A percentile compares a stretch with the other conserved stretches of the same genome.
Evolutionary conservation across 1,140 invertebrate genomes (phyloP).

Genomic region (Drosophila lacteicornis): DNA sequence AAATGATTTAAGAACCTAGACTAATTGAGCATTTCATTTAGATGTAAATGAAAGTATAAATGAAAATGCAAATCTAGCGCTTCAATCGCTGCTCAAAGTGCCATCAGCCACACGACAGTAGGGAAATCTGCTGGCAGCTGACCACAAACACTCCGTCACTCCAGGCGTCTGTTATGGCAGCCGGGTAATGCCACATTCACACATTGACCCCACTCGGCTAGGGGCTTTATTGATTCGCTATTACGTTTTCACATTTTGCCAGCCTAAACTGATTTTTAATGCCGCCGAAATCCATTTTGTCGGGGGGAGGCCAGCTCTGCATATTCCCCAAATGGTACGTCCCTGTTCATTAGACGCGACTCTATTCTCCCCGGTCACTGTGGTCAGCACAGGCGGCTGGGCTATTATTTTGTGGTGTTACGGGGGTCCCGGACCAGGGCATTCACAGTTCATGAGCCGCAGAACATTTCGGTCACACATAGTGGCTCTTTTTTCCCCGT

Average conservation of each 20-base stretch:
- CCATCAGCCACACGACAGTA: too few species aligned
- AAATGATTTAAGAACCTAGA: too few species aligned
- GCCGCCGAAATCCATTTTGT: slow-evolving; percentile 60
- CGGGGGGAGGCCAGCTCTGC: slow-evolving; percentile 19
- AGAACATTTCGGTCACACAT: slow-evolving; percentile 20
- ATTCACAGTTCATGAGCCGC: slow-evolving; percentile 38
- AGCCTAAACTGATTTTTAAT: slow-evolving; percentile 70
- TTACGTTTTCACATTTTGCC: slow-evolving; percentile 53
- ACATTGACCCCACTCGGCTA: slow-evolving; percentile 8
- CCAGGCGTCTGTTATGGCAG: slow-evolving; percentile 17
- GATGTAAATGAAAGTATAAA: neutral
- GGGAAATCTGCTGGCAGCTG: too few species aligned
- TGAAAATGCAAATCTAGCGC: neutral
- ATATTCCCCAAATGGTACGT: slow-evolving; percentile 60
- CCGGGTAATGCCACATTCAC: slow-evolving; percentile 43
- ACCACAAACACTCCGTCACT: slow-evolving; percentile 53
- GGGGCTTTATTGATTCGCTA: slow-evolving; percentile 67
- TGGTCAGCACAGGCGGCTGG: slow-evolving; percentile 1
- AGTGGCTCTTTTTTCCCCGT: slow-evolving; percentile 7
- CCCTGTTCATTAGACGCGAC: slow-evolving; percentile 47
- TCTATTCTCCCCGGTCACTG: slow-evolving; percentile 40
- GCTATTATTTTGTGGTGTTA: neutral
- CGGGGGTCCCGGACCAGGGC: neutral
- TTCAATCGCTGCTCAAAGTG: neutral
- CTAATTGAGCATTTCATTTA: too few species aligned